Conservation (phyloP, 2,113 vertebrate species). For the Oophaga pumilio region DNA sequence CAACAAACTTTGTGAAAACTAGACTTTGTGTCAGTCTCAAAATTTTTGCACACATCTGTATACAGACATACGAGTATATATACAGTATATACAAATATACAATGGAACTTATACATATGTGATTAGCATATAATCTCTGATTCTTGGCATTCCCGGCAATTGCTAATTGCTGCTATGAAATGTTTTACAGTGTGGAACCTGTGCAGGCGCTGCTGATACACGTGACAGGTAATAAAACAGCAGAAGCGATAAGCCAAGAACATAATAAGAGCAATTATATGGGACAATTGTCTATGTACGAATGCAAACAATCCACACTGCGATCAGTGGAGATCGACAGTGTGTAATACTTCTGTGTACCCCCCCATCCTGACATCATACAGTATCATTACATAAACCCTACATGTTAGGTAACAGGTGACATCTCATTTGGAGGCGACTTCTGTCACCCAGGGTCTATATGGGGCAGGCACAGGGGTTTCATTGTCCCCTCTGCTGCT, state of each 20-base stretch:
- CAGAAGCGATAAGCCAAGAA: neutral
- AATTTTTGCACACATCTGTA: too few species aligned
- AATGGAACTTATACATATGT: too few species aligned
- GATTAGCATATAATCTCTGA: neutral
- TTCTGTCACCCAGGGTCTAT: neutral
- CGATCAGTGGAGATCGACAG: neutral
- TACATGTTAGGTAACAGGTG: neutral
- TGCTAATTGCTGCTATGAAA: neutral
- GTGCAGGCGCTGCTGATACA: neutral
- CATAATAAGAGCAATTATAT: neutral
- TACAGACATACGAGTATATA: too few species aligned
- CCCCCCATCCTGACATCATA: neutral
- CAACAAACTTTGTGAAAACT: too few species aligned
- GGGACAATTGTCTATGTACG: neutral
- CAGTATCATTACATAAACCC: neutral
- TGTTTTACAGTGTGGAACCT: neutral
- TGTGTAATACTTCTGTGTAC: neutral
- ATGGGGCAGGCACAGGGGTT: neutral
- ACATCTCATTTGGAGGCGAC: neutral
- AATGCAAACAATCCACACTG: neutral
- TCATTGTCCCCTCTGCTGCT: neutral
- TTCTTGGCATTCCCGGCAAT: neutral
- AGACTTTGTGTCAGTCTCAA: too few species aligned
- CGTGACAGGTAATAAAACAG: neutral
- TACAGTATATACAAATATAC: too few species aligned